Percentiles rank a stretch among this genome's conserved stretches.
Conservation (phyloP, 1,140 invertebrate genomes). For the Lepidostoma basale region DNA sequence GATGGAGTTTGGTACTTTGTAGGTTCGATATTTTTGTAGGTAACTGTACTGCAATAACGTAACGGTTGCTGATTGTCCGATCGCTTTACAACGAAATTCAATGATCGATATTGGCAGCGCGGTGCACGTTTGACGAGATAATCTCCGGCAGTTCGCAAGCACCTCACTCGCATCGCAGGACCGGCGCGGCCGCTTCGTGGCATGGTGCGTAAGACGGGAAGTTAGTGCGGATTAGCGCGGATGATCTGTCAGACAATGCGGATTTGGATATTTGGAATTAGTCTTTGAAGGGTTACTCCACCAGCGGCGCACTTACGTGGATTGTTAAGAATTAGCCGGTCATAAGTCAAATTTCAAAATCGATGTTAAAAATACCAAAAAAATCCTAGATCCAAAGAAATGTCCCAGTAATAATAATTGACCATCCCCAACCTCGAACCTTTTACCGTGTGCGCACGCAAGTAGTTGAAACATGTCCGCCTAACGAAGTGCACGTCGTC, state of each 20-base stretch:
- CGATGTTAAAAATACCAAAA: too few species aligned
- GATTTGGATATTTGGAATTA: constrained; percentile 12
- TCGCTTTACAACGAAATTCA: constrained; percentile 17
- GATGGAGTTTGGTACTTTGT: too few species aligned
- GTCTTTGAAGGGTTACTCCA: not conserved
- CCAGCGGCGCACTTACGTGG: constrained; percentile 6
- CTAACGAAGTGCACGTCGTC: too few species aligned
- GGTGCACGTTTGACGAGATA: constrained; percentile 19
- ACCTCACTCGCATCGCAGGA: not conserved
- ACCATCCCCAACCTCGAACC: too few species aligned
- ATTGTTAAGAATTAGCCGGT: constrained; percentile 2
- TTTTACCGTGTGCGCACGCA: too few species aligned
- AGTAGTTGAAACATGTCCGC: too few species aligned
- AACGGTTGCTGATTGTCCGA: constrained; percentile 21
- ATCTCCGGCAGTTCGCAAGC: constrained; percentile 8
- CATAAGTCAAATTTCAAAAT: too few species aligned
- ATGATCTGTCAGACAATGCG: constrained; percentile 32
- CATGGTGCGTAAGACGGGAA: constrained; percentile 34
- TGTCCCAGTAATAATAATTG: too few species aligned
- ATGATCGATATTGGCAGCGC: constrained; percentile 23
- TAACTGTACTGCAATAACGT: not conserved
- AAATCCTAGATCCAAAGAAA: too few species aligned
- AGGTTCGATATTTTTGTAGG: not conserved
- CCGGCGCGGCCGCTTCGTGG: too few species aligned
- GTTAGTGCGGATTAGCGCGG: constrained; percentile 18